Conservation (phyloP, 2,797 vertebrate species). For the Mastacembelus armatus region DNA sequence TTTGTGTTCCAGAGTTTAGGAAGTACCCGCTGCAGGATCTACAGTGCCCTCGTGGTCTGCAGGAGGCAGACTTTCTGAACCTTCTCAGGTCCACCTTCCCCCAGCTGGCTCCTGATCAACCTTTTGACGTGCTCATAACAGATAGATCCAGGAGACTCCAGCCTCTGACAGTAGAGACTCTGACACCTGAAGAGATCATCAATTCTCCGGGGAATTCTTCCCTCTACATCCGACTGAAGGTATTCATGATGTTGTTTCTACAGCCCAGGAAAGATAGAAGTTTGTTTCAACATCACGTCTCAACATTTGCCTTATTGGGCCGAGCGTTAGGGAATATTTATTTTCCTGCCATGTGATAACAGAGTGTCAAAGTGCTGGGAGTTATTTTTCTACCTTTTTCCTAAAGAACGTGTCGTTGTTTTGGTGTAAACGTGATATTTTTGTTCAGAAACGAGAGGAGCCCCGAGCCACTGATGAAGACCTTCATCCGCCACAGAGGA, state of each 20-base stretch:
- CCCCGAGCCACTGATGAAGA: no score
- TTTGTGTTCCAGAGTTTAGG: constrained; percentile 29
- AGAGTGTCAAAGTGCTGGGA: no score
- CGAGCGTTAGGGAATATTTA: no score
- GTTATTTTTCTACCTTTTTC: no score
- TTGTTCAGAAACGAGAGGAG: not conserved
- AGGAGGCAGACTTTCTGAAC: constrained; percentile 43
- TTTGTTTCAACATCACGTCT: no score
- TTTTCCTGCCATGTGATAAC: no score
- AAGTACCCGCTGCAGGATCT: constrained; percentile 30
- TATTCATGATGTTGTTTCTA: no score
- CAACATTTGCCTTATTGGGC: no score
- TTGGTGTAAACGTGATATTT: not conserved
- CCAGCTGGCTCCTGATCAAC: constrained; percentile 10
- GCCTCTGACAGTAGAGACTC: constrained; percentile 2
- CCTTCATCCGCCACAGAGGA: not conserved
- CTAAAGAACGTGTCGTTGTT: not conserved
- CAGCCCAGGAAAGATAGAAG: no score
- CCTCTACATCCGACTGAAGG: constrained; percentile 57
- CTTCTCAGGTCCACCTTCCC: constrained; percentile 54
- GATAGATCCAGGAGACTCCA: constrained; percentile 12
- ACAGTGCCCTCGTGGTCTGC: constrained; percentile 32
- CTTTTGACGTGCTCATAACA: constrained; percentile 20
- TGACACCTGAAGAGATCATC: constrained; percentile 41
- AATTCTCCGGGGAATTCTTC: not conserved